Percentiles rank a stretch among this genome's conserved stretches.
Evolutionary conservation across 2,113 vertebrate species (phyloP).

Genomic region (Calidris pugnax): DNA sequence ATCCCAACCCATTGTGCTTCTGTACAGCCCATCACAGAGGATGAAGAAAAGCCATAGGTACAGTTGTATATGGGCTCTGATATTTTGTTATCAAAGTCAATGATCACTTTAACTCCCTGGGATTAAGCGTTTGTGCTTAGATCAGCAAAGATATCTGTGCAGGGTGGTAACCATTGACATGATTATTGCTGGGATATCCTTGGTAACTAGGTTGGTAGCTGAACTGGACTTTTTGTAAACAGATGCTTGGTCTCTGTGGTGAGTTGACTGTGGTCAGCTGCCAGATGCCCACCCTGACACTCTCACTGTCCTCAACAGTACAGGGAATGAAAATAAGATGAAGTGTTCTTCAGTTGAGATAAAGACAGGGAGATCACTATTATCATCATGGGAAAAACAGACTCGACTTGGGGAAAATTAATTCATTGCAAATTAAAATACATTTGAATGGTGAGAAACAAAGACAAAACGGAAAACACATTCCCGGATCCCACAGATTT

Average conservation of each 20-base stretch:
- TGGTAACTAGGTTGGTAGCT: background rate
- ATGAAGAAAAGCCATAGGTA: background rate
- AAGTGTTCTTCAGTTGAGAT: background rate
- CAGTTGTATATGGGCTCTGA: background rate
- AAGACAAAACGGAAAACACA: background rate
- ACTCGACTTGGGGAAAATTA: background rate
- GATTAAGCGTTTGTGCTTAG: background rate
- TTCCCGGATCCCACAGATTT: background rate
- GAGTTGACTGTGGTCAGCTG: background rate
- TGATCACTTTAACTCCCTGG: background rate
- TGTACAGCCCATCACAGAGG: background rate
- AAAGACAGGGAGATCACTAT: background rate
- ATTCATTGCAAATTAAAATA: background rate
- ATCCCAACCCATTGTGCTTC: background rate
- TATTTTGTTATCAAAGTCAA: background rate
- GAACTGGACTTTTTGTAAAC: background rate
- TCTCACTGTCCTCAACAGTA: background rate
- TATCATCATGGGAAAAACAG: background rate
- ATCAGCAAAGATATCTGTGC: background rate
- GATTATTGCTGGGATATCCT: background rate
- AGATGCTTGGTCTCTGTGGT: background rate
- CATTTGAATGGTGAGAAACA: background rate
- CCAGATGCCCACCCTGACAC: background rate
- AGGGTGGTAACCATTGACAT: background rate
- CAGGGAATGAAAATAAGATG: background rate